Percentiles rank a stretch among this genome's conserved stretches.
Conservation (phyloP, 2,888 invertebrate genomes). For the Calameuta pallipes region DNA sequence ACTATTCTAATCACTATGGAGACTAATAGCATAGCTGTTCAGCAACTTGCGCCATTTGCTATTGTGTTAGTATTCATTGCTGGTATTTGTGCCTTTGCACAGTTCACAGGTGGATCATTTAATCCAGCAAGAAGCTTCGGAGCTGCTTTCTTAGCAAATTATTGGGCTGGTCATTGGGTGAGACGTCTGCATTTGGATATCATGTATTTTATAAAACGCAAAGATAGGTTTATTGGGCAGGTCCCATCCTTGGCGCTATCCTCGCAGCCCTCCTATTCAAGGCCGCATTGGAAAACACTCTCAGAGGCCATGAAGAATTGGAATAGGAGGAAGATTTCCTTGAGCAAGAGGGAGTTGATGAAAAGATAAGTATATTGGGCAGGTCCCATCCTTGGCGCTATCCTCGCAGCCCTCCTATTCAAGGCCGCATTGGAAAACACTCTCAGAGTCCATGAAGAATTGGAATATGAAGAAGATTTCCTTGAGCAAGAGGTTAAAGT, state of each 20-base stretch:
- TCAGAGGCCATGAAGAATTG: not conserved
- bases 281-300: not conserved
- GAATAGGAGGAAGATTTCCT: not conserved
- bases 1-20: slow-evolving; percentile 9
- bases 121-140: slow-evolving; percentile 13
- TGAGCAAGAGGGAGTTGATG: not conserved
- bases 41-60: slow-evolving; percentile 2
- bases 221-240: slow-evolving; percentile 3
- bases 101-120: slow-evolving; percentile 1
- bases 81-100: not conserved
- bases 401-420: slow-evolving; percentile 7
- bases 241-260: slow-evolving; percentile 2
- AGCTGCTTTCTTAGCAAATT: slow-evolving; percentile 4
- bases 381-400: slow-evolving; percentile 3
- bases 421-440: slow-evolving; percentile 1
- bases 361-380: too few relatives aligned
- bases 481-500: not conserved
- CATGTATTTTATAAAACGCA: not conserved
- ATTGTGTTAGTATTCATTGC: slow-evolving; percentile 7
- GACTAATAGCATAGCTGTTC: slow-evolving; percentile 2
- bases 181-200: not conserved
- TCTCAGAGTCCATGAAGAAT: not conserved
- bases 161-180: slow-evolving; percentile 8
- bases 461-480: not conserved
- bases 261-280: slow-evolving; percentile 9